Evolutionary conservation across 23 tunicate species (phyloP).

Genomic region (Styela clava): DNA sequence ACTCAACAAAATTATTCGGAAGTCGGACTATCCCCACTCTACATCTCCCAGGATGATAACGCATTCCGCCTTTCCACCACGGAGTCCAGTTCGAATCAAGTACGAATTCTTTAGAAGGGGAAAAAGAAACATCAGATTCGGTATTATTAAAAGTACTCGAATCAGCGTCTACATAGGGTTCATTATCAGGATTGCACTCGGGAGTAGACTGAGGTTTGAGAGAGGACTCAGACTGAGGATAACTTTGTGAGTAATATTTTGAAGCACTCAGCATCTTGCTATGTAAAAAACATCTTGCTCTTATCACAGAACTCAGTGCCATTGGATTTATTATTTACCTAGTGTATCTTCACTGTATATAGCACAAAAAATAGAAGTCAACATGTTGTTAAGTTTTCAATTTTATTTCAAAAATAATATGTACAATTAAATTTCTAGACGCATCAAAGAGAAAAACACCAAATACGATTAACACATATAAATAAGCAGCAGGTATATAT

Average conservation of each 20-base stretch:
- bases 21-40: conserved; percentile 42
- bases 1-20: conserved; percentile 33
- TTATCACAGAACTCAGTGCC: not conserved
- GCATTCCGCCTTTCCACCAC: conserved; percentile 52
- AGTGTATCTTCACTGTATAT: not conserved
- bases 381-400: not conserved
- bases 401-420: not conserved
- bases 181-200: too few relatives aligned
- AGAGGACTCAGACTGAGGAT: too few relatives aligned
- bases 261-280: not conserved
- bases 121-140: too few relatives aligned
- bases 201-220: too few relatives aligned
- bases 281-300: not conserved
- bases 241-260: too few relatives aligned
- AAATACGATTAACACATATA: too few relatives aligned
- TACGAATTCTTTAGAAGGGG: not conserved
- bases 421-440: not conserved
- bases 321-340: not conserved
- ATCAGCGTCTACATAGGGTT: too few relatives aligned
- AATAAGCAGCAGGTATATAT: too few relatives aligned
- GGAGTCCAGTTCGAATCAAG: conserved; percentile 29
- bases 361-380: not conserved
- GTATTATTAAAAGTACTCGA: too few relatives aligned
- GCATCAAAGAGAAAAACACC: not conserved
- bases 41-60: conserved; percentile 65